These are phyloP conservation scores for Lepidotrigona ventralis DNA, from an alignment of 1,140 invertebrate genomes.

Conservation along the genomic window DNA sequence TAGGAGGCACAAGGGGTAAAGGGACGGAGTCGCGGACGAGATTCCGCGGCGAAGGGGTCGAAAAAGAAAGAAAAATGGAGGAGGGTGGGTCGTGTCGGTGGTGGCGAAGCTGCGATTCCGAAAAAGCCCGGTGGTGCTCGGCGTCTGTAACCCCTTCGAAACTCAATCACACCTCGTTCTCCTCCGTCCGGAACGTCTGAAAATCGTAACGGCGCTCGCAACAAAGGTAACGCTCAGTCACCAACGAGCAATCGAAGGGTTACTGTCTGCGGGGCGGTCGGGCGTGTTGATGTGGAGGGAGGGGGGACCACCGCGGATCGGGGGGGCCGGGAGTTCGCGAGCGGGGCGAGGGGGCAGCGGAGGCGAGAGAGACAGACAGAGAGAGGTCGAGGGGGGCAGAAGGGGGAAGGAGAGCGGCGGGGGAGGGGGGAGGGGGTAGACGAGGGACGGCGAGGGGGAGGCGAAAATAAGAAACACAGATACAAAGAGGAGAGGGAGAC, in stretches of 20 bases:
- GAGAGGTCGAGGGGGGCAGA: background rate
- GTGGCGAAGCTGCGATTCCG: background rate
- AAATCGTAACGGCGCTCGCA: slow-evolving; percentile 42
- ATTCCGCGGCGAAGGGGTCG: slow-evolving; percentile 15
- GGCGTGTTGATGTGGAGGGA: background rate
- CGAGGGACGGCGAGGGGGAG: background rate
- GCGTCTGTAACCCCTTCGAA: slow-evolving; percentile 29
- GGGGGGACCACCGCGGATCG: background rate
- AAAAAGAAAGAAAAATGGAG: background rate
- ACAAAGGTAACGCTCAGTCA: slow-evolving; percentile 35
- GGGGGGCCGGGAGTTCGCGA: background rate
- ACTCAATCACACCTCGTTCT: slow-evolving; percentile 32
- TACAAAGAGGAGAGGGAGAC: slow-evolving; percentile 27
- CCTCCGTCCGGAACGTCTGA: slow-evolving; percentile 1
- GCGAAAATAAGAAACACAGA: slow-evolving; percentile 50
- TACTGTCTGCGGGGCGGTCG: slow-evolving; percentile 22
- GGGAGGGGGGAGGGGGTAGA: background rate
- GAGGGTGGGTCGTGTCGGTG: background rate
- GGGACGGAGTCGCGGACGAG: background rate
- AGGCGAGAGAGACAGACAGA: background rate
- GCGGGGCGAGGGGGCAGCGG: too few species aligned
- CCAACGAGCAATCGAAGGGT: slow-evolving; percentile 51
- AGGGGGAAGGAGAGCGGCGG: background rate
- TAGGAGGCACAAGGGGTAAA: too few species aligned
- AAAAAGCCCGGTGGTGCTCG: background rate